Evolutionary conservation across 2,797 vertebrate species (phyloP).

Genomic region (Orestias chungarensis): DNA sequence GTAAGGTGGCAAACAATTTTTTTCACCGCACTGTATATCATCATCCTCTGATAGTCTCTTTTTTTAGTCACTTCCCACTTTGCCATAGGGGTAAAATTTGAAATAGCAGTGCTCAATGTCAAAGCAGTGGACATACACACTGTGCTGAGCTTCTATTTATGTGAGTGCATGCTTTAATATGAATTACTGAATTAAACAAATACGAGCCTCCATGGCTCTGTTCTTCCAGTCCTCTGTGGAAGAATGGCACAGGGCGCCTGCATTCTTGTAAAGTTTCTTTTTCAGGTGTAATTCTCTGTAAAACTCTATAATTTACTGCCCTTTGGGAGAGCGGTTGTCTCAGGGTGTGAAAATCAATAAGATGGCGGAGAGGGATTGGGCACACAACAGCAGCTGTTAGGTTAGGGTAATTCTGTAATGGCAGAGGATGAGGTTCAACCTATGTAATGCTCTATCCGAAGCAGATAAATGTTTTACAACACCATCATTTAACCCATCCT

Average conservation of each 20-base stretch:
- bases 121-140: conserved; percentile 20
- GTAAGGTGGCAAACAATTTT: neutral
- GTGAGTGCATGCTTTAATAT: conserved; percentile 35
- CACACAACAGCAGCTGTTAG: conserved; percentile 74
- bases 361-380: conserved; percentile 68
- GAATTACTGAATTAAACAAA: conserved; percentile 42
- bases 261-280: conserved; percentile 92
- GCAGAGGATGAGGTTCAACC: conserved; percentile 69
- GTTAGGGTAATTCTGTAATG: conserved; percentile 84
- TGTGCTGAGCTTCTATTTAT: conserved; percentile 18
- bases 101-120: conserved; percentile 33
- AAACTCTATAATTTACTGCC: conserved; percentile 92
- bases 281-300: conserved; percentile 94
- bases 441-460: conserved; percentile 77
- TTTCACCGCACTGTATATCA: neutral
- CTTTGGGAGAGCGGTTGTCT: conserved; percentile 82
- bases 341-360: conserved; percentile 82
- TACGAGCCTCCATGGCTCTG: conserved; percentile 40
- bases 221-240: conserved; percentile 29
- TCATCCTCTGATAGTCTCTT: neutral
- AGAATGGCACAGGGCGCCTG: conserved; percentile 78
- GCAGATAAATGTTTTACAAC: conserved; percentile 82
- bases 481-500: conserved; percentile 76
- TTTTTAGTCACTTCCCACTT: conserved; percentile 18
- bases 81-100: conserved; percentile 23